Conservation (phyloP, 2,797 vertebrate species). For the Poecilia picta region DNA sequence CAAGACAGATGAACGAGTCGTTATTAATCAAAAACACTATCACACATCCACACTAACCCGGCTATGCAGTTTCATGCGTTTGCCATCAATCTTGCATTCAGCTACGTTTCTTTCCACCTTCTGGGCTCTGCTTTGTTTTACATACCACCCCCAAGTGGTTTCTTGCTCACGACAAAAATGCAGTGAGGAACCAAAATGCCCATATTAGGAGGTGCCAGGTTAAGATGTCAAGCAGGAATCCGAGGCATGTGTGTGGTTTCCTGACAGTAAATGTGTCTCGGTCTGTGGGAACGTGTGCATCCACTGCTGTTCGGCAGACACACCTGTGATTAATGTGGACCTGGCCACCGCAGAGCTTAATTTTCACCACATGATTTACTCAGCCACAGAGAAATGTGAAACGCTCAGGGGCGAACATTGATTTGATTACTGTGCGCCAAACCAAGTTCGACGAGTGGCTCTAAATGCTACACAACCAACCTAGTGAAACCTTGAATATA, state of each 20-base stretch:
- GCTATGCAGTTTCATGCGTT: constrained; percentile 6
- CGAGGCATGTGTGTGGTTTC: constrained; percentile 64
- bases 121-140: constrained; percentile 15
- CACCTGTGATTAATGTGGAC: constrained; percentile 44
- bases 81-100: background rate
- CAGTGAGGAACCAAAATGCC: constrained; percentile 34
- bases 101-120: constrained; percentile 5
- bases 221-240: constrained; percentile 57
- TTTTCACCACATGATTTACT: constrained; percentile 31
- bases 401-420: constrained; percentile 14
- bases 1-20: constrained; percentile 13
- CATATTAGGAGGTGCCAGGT: constrained; percentile 64
- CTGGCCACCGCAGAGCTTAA: constrained; percentile 26
- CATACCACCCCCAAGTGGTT: constrained; percentile 15
- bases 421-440: constrained; percentile 11
- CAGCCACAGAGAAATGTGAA: constrained; percentile 36
- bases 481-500: background rate
- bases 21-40: background rate
- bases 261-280: constrained; percentile 36
- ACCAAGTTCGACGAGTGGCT: too few species aligned
- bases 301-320: constrained; percentile 22
- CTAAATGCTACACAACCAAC: constrained; percentile 7
- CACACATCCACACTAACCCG: background rate
- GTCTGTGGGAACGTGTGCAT: constrained; percentile 20
- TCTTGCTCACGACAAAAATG: constrained; percentile 18